A percentile compares a stretch with the other conserved stretches of the same genome.
Conservation (phyloP, 2,113 vertebrate species). For the Cyprinodon tularosa region DNA sequence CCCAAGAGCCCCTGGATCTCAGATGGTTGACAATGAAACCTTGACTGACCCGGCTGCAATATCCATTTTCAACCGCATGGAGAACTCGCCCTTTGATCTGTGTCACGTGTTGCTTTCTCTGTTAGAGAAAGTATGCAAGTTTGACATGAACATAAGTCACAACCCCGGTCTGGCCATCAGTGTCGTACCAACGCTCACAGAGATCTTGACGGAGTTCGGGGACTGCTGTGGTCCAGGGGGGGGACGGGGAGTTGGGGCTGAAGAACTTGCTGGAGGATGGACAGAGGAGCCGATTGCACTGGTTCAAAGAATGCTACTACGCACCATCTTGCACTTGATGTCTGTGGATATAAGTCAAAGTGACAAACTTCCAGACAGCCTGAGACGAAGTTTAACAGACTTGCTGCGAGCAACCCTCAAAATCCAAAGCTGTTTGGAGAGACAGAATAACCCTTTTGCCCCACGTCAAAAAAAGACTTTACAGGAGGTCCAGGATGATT, state of each 20-base stretch:
- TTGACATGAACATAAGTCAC: constrained; percentile 90
- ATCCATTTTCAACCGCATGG: constrained; percentile 80
- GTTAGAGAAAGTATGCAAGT: constrained; percentile 93
- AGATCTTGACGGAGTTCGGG: constrained; percentile 90
- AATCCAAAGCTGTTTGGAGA: constrained; percentile 86
- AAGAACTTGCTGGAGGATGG: constrained; percentile 88
- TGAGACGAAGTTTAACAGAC: constrained; percentile 88
- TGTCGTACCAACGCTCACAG: constrained; percentile 91
- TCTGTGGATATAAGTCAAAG: constrained; percentile 86
- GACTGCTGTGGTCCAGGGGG: constrained; percentile 80
- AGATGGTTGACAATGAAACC: constrained; percentile 70
- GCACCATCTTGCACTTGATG: constrained; percentile 89
- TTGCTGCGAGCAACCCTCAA: constrained; percentile 91
- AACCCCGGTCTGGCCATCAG: constrained; percentile 86
- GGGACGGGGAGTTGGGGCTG: constrained; percentile 62
- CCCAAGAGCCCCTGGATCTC: constrained; percentile 59
- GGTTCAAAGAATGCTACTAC: constrained; percentile 93
- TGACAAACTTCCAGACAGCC: constrained; percentile 87
- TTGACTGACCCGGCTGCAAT: constrained; percentile 82
- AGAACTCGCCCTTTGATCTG: constrained; percentile 94
- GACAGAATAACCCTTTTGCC: constrained; percentile 82
- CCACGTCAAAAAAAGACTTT: constrained; percentile 84
- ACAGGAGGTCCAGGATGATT: constrained; percentile 82
- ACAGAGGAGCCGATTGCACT: constrained; percentile 92
- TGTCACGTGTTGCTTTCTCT: constrained; percentile 91